These are phyloP conservation scores for Zaprionus lachaisei DNA, from an alignment of 1,140 invertebrate species.

Conservation along the genomic window DNA sequence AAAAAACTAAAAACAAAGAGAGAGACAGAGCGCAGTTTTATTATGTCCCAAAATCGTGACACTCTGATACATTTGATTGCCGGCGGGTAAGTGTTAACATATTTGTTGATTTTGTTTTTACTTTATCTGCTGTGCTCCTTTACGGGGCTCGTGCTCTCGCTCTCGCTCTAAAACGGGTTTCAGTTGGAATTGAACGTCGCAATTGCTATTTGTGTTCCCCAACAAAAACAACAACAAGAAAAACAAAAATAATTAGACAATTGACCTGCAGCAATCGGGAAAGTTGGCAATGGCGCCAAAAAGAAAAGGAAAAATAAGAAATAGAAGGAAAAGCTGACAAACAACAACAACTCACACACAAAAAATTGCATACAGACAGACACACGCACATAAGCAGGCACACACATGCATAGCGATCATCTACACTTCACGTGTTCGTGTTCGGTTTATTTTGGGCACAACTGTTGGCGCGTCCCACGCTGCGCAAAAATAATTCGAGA, in stretches of 20 bases:
- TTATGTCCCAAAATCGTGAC: slow-evolving; percentile 73
- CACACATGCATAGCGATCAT: slow-evolving; percentile 9
- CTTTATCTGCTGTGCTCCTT: slow-evolving; percentile 57
- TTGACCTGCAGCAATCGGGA: slow-evolving; percentile 42
- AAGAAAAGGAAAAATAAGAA: slow-evolving; percentile 37
- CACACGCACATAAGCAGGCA: neutral
- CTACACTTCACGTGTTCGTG: slow-evolving; percentile 67
- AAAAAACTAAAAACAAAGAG: neutral
- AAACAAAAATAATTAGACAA: slow-evolving; percentile 39
- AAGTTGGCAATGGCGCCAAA: slow-evolving; percentile 72
- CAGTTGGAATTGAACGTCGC: slow-evolving; percentile 56
- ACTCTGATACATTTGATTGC: slow-evolving; percentile 71
- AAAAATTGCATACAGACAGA: neutral
- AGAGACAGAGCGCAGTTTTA: slow-evolving; percentile 19
- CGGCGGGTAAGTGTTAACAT: slow-evolving; percentile 68
- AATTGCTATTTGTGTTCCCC: slow-evolving; percentile 49
- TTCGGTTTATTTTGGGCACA: slow-evolving; percentile 31
- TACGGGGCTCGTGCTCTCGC: slow-evolving; percentile 18
- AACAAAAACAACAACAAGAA: slow-evolving; percentile 12
- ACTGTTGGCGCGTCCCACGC: slow-evolving; percentile 35
- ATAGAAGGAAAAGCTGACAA: slow-evolving; percentile 47
- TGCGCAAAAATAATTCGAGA: slow-evolving; percentile 53
- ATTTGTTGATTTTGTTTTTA: slow-evolving; percentile 42
- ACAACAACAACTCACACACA: slow-evolving; percentile 24
- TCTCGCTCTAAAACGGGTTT: slow-evolving; percentile 56